Percentiles rank a stretch among this genome's conserved stretches.
phyloP scores from a whole-genome alignment of 1,140 invertebrate species.

The Cydia splendana region DNA sequence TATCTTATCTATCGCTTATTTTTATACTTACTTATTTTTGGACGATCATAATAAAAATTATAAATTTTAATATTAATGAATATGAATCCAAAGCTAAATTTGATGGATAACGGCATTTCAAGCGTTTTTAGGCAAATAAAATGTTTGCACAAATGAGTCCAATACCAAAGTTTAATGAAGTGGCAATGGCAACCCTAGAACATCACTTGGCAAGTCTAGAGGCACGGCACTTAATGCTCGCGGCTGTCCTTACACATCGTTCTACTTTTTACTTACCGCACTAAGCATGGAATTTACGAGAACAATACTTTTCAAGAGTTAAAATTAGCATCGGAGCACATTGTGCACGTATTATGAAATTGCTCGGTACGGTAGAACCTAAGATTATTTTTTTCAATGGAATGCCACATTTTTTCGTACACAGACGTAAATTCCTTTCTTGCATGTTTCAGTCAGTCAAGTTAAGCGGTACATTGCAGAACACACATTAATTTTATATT shows the following conservation, averaged over 20 bases:
- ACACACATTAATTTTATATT: too few relatives aligned
- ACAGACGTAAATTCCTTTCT: neutral
- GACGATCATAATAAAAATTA: too few relatives aligned
- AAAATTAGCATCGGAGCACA: neutral
- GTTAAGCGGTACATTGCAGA: too few relatives aligned
- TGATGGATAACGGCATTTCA: too few relatives aligned
- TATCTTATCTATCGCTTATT: too few relatives aligned
- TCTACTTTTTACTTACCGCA: constrained; percentile 20
- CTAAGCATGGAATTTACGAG: neutral
- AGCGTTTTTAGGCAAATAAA: neutral
- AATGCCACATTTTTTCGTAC: neutral
- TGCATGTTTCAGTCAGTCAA: neutral
- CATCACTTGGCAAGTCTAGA: neutral
- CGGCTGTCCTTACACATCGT: neutral
- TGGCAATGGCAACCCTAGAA: constrained; percentile 18
- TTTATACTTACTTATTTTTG: too few relatives aligned
- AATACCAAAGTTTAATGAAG: neutral
- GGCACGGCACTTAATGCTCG: constrained; percentile 8
- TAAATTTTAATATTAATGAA: too few relatives aligned
- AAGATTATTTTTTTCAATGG: neutral
- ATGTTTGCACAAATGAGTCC: neutral
- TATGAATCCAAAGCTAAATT: too few relatives aligned
- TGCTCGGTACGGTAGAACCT: neutral
- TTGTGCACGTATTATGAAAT: constrained; percentile 5
- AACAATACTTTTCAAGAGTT: neutral